Evolutionary conservation across 2,797 vertebrate genomes (phyloP), one percentile per base, ranked within the genome.

Genomic region (Danio kyathit): DNA sequence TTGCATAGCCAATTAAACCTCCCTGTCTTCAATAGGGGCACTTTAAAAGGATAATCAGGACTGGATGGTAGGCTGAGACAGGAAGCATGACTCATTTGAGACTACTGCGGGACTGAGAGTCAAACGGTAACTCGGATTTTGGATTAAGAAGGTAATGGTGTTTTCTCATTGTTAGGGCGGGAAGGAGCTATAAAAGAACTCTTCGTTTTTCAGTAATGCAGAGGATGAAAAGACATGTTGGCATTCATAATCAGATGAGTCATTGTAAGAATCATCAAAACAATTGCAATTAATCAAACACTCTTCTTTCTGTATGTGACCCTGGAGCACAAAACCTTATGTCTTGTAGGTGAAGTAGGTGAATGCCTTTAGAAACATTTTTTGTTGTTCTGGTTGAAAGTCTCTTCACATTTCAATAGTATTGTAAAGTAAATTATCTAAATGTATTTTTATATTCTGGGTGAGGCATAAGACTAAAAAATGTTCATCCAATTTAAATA

Each of bases 1-100:
- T 82, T 77, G 84, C 86, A 89, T 88, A 87, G 86, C 89, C 90
- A 91, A 89, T 94, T 91, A 92, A 91, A 89, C 84, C 54, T 80
- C 76, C 82, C 71, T 84, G 65, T 71, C 76, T 86, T 87, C 82
- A 86, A 79, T 63, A 69, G 76, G 73, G 86, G 76, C 56, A 77
- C 84, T 74, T 82, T 83, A 83, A 86, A 83, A 89, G 83, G 87
- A 90, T 88, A 86, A 89, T 84, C 83, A 66, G 40, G 64, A 19
- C 12, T 73, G 79, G 54, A 70, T 56, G 46, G 29, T 29, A 44
- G 41, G 66, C 76, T 74, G 78, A 81, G 38, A 75, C 80, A 78
- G 64, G 74, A 67, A 64, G 76, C 74, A 82, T 82, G 59, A 87
- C 76, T 87, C 82, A 74, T 65, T 56, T 57, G 54, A 61, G 61